Evolutionary conservation across 2,113 vertebrate species (phyloP).

Genomic region (Upupa epops): DNA sequence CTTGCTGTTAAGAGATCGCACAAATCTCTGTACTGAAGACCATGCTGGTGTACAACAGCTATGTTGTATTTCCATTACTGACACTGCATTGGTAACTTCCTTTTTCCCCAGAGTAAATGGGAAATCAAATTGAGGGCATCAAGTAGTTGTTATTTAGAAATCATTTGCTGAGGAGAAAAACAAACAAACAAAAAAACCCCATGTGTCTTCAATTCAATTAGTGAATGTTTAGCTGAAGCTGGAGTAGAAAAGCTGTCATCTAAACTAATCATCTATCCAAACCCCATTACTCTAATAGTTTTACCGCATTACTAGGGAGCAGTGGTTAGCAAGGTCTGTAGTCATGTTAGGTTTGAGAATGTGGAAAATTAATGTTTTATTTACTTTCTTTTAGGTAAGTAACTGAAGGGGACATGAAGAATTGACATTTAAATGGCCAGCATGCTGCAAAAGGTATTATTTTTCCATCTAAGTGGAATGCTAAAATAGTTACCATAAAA

Average conservation of each 20-base stretch:
- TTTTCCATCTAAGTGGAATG: not conserved
- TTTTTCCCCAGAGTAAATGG: not conserved
- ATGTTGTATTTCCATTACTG: not conserved
- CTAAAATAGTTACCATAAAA: not conserved
- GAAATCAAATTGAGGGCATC: not conserved
- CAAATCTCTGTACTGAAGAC: not conserved
- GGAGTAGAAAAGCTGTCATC: not conserved
- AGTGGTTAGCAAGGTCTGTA: not conserved
- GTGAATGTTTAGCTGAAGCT: not conserved
- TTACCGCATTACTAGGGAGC: not conserved
- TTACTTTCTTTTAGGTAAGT: conserved; percentile 78
- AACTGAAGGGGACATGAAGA: conserved; percentile 75
- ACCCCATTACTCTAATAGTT: not conserved
- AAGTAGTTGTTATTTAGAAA: not conserved
- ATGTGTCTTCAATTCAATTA: not conserved
- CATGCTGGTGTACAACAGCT: accelerated
- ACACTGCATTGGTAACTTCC: not conserved
- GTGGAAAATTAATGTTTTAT: not conserved
- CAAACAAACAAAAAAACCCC: not conserved
- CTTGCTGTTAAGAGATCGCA: not conserved
- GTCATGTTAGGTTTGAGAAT: not conserved
- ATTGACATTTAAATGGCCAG: conserved; percentile 75
- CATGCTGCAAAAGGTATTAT: conserved; percentile 85
- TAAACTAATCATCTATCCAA: not conserved
- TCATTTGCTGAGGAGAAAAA: not conserved